Evolutionary conservation across 2,113 vertebrate genomes (phyloP).

Genomic region (Oplegnathus fasciatus): DNA sequence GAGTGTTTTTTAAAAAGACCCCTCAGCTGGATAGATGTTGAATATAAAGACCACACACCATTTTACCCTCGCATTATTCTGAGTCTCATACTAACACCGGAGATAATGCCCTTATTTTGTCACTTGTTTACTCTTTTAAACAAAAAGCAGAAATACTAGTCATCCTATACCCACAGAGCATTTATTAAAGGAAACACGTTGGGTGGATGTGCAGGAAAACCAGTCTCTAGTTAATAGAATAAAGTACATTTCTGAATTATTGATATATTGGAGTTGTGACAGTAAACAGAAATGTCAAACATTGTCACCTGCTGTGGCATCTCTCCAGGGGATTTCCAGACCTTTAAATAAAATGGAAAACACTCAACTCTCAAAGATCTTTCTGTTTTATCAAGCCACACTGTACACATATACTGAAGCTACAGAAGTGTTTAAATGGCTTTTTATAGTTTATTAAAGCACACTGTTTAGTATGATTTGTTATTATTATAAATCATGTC

Average conservation of each 20-base stretch:
- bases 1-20: background rate
- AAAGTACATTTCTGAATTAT: constrained; percentile 36
- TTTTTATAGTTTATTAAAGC: constrained; percentile 3
- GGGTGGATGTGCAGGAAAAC: background rate
- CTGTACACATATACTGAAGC: background rate
- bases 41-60: background rate
- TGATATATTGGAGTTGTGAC: constrained; percentile 34
- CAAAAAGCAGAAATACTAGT: background rate
- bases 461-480: background rate
- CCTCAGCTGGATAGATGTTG: background rate
- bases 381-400: background rate
- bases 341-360: constrained; percentile 42
- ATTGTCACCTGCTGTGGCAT: constrained; percentile 28
- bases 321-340: constrained; percentile 20
- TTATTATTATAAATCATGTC: constrained; percentile 21
- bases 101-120: background rate
- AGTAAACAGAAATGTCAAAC: constrained; percentile 51
- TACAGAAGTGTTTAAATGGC: background rate
- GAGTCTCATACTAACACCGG: background rate
- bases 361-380: background rate
- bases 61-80: background rate
- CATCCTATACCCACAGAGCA: background rate
- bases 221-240: background rate
- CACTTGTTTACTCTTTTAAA: constrained; percentile 3
- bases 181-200: background rate